A percentile compares a stretch with the other conserved stretches of the same genome.
phyloP scores from a whole-genome alignment of 2,797 vertebrate species.

The Cyprinella venusta region DNA sequence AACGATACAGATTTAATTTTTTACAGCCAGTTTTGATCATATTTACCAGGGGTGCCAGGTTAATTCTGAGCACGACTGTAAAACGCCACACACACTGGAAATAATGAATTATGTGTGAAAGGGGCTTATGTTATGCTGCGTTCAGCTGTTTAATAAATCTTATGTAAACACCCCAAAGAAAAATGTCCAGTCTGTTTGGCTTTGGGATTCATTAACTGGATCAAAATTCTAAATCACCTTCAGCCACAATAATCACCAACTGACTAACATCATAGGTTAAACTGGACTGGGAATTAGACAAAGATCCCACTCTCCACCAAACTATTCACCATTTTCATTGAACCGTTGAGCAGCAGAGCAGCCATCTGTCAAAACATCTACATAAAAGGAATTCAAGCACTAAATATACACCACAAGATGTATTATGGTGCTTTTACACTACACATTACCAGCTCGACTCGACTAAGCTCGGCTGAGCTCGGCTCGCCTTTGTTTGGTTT shows the following conservation, averaged over 20 bases:
- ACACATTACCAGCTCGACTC: too few relatives aligned
- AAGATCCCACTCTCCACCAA: not conserved
- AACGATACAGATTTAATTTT: too few relatives aligned
- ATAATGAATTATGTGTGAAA: not conserved
- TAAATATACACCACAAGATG: not conserved
- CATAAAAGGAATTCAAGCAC: not conserved
- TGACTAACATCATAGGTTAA: not conserved
- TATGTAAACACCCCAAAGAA: not conserved
- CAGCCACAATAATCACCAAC: not conserved
- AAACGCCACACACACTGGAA: not conserved
- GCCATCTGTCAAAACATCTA: too few relatives aligned
- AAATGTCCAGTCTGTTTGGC: not conserved
- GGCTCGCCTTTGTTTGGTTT: too few relatives aligned
- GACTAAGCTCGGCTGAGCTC: too few relatives aligned
- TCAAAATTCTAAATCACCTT: not conserved
- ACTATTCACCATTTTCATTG: not conserved
- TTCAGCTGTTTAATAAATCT: not conserved
- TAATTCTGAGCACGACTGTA: not conserved
- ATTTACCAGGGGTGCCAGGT: too few relatives aligned
- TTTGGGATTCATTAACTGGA: not conserved
- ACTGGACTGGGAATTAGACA: not conserved
- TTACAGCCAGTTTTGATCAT: too few relatives aligned
- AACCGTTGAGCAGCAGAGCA: not conserved
- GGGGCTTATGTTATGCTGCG: not conserved
- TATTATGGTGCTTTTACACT: not conserved